Evolutionary conservation across 2,888 invertebrate genomes (phyloP).

Genomic region (Linyphia triangularis): DNA sequence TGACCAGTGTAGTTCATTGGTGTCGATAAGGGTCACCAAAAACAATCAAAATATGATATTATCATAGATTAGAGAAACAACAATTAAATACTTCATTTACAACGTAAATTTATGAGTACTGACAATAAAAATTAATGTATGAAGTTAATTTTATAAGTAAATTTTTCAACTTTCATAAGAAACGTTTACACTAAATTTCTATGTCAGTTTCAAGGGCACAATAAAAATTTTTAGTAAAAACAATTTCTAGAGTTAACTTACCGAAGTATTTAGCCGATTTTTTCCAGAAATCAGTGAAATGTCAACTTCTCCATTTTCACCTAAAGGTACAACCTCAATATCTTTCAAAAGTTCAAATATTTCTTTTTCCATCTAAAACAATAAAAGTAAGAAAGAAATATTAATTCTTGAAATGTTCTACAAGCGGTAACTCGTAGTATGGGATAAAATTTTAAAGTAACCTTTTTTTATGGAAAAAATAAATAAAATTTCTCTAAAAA

Average conservation of each 20-base stretch:
- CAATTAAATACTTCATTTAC: too few species aligned
- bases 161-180: too few species aligned
- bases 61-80: too few species aligned
- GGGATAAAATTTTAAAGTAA: too few species aligned
- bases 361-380: conserved; percentile 55
- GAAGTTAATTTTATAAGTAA: too few species aligned
- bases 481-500: too few species aligned
- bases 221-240: not conserved
- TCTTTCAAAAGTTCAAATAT: conserved; percentile 39
- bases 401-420: not conserved
- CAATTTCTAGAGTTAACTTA: not conserved
- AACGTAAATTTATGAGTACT: not conserved
- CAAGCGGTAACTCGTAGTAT: too few species aligned
- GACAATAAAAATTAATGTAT: too few species aligned
- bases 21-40: too few species aligned
- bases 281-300: conserved; percentile 33
- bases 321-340: conserved; percentile 47
- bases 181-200: not conserved
- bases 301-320: conserved; percentile 69
- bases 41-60: too few species aligned
- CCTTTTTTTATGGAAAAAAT: too few species aligned
- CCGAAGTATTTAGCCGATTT: conserved; percentile 48
- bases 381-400: not conserved
- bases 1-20: too few species aligned
- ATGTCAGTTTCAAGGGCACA: not conserved